Conservation (phyloP, 2,888 invertebrate genomes). For the Dryococelus australis region DNA sequence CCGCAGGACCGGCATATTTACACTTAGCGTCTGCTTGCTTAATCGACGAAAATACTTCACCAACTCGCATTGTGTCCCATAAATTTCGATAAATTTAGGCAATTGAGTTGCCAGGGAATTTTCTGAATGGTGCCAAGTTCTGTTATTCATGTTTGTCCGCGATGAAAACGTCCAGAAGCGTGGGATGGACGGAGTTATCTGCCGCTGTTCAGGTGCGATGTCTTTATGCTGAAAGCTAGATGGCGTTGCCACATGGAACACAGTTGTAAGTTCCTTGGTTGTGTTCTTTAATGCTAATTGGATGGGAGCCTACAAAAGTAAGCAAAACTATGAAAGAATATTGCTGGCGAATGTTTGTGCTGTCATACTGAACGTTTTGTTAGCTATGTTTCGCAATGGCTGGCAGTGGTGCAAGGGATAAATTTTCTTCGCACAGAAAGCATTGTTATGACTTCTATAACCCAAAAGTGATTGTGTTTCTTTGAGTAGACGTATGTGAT, state of each 20-base stretch:
- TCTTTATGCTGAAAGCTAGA: conserved; percentile 10
- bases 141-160: not conserved
- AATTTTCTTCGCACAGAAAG: too few species aligned
- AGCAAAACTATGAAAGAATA: too few species aligned
- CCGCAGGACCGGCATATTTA: too few species aligned
- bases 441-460: too few species aligned
- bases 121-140: not conserved
- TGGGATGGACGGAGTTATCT: not conserved
- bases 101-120: not conserved
- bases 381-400: too few species aligned
- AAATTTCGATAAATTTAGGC: not conserved
- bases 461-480: too few species aligned
- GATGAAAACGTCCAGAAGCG: not conserved
- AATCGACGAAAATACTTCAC: not conserved
- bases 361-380: too few species aligned
- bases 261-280: not conserved
- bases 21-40: too few species aligned
- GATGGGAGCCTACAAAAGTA: too few species aligned
- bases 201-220: not conserved
- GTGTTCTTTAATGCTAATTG: not conserved
- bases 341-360: too few species aligned
- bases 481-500: too few species aligned
- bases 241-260: not conserved
- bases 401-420: too few species aligned
- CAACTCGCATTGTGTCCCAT: not conserved